A percentile compares a stretch with the other conserved stretches of the same genome.
Evolutionary conservation across 2,113 vertebrate genomes (phyloP).

Genomic region (Equus quagga): DNA sequence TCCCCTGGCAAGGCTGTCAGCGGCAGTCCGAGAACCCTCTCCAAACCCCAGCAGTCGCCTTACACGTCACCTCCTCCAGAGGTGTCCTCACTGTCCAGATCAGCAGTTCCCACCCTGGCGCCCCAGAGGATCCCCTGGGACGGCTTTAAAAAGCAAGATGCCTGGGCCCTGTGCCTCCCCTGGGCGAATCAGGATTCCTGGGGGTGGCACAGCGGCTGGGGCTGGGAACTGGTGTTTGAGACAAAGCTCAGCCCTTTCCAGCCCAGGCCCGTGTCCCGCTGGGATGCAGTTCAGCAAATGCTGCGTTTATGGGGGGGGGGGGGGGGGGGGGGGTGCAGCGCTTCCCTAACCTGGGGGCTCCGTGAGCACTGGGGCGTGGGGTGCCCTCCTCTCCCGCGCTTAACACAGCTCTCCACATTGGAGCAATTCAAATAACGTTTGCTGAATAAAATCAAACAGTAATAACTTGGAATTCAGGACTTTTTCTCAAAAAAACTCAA

Average conservation of each 20-base stretch:
- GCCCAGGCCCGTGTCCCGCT: neutral
- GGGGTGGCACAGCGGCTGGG: neutral
- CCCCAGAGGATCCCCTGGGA: neutral
- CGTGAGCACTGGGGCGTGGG: fast-evolving
- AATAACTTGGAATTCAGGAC: neutral
- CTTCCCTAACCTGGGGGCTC: neutral
- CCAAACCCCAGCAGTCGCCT: neutral
- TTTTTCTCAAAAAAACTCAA: neutral
- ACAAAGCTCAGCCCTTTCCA: neutral
- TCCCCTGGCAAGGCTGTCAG: neutral
- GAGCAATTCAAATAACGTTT: neutral
- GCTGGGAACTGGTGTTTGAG: neutral
- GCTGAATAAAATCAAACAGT: neutral
- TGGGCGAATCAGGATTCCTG: neutral
- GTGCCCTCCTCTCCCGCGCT: neutral
- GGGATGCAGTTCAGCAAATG: neutral
- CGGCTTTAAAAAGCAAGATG: neutral
- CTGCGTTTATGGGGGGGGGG: neutral
- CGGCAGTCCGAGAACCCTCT: neutral
- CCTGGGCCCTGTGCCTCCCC: neutral
- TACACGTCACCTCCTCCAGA: neutral
- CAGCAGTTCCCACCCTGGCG: neutral
- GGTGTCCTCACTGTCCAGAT: neutral
- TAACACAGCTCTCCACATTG: neutral
- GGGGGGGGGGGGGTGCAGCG: too few relatives aligned